A percentile compares a stretch with the other conserved stretches of the same genome.
Evolutionary conservation across 2,888 invertebrate species (phyloP).

Genomic region (Chironomus riparius): DNA sequence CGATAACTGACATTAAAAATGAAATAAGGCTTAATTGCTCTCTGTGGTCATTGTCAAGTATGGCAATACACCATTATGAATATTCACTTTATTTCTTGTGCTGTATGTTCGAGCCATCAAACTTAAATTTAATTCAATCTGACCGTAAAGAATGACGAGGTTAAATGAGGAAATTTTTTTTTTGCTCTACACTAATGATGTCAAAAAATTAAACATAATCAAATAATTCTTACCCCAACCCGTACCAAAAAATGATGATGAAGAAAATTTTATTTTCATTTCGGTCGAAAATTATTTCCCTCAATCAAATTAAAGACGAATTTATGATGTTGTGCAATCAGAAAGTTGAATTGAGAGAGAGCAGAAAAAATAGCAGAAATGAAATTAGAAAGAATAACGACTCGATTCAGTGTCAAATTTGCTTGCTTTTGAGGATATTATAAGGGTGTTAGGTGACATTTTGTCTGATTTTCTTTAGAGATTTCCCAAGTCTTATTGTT

Average conservation of each 20-base stretch:
- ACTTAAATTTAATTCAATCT: slow-evolving; percentile 17
- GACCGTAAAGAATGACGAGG: slow-evolving; percentile 11
- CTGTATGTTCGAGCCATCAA: not conserved
- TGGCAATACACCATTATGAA: not conserved
- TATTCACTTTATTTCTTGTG: not conserved
- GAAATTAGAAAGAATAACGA: no score
- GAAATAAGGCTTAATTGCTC: slow-evolving; percentile 17
- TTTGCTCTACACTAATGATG: not conserved
- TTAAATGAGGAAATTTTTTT: slow-evolving; percentile 13
- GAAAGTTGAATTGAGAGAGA: not conserved
- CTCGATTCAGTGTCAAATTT: no score
- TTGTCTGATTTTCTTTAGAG: no score
- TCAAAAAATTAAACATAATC: not conserved
- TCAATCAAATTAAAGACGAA: no score
- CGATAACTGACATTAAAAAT: slow-evolving; percentile 13
- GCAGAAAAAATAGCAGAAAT: no score
- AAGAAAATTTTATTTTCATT: no score
- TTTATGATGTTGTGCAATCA: not conserved
- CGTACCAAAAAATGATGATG: no score
- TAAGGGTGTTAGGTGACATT: no score
- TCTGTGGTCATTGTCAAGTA: slow-evolving; percentile 5
- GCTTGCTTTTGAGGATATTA: no score
- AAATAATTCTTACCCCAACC: not conserved
- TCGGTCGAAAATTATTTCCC: no score
- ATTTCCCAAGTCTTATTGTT: no score